Evolutionary conservation across 2,888 invertebrate genomes (phyloP), one percentile per base, ranked within the genome.

Genomic region (Himalopsyche japonica): DNA sequence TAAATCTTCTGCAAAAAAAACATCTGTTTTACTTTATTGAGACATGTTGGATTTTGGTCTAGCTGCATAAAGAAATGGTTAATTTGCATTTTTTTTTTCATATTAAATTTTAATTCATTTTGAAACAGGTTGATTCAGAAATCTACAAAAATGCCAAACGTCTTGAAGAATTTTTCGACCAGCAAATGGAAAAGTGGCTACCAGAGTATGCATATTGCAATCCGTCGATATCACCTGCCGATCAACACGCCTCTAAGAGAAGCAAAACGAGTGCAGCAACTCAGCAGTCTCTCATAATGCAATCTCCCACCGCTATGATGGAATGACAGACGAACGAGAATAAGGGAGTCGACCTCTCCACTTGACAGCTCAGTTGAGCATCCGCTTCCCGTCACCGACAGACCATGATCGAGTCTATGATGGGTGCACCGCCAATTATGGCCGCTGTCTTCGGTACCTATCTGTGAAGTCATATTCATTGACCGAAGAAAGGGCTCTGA

Each of bases 141-240:
- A 94, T 96, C 76, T 95, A 95, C 91, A 94, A 94, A 88, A 96
- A 97, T 91, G 97, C 96, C 76, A 95, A 95, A 90, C 94, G 95
- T 86, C 93, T 97, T 88, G 97, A 97, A 90, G 95, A 95, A 90
- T 97, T 97, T 92, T 97, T 97, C 90, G 96, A 97, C 89, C 95
- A 95, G 88, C 95, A 96, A 89, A 92, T 97, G 87, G 89, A 94
- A 81, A 97, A 97, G 90, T 96, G 96, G 95, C 92, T 97, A 88
- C 97, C 97, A 2, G 95, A 94, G 89, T 95, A 94, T 90, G 95
- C 94, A 32, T 93, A 93, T 89, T 94, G 93, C 86, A 90, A 90
- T 87, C 90, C 90, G 15, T 57, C 57, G 6, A 57, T 57, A 57
- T 57, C 57, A 10, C 57, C 57, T 8, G 57, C 57, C 57, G 57